These are phyloP conservation scores for Latheticus oryzae DNA, from an alignment of 2,888 invertebrate genomes.

Conservation along the genomic window DNA sequence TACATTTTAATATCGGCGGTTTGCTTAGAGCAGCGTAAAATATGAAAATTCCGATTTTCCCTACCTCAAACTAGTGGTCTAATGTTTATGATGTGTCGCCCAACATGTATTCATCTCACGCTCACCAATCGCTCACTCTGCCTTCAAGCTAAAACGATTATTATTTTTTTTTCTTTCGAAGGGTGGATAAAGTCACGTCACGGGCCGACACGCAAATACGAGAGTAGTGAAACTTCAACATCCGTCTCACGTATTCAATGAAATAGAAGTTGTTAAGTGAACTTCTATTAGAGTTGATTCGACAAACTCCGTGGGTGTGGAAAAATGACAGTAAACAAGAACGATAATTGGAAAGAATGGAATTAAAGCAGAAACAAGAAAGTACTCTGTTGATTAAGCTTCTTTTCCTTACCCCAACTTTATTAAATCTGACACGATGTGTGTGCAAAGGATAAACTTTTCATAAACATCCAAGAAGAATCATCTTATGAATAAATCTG, in stretches of 20 bases:
- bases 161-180: conserved; percentile 6
- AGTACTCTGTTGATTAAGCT: not conserved
- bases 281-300: conserved; percentile 63
- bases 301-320: conserved; percentile 54
- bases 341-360: conserved; percentile 6
- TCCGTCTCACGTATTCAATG: conserved; percentile 60
- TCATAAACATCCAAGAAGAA: no score
- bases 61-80: no score
- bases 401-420: not conserved
- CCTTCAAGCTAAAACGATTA: conserved; percentile 8
- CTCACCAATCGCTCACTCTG: not conserved
- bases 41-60: conserved; percentile 40
- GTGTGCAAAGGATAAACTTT: conserved; percentile 13
- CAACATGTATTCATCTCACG: conserved; percentile 9
- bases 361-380: not conserved
- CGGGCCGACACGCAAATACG: conserved; percentile 4
- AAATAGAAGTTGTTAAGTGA: conserved; percentile 64
- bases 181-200: conserved; percentile 8
- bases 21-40: conserved; percentile 29
- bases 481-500: no score
- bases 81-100: conserved; percentile 13
- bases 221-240: conserved; percentile 32
- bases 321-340: conserved; percentile 14
- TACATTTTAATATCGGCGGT: conserved; percentile 39
- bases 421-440: conserved; percentile 27